phyloP scores from a whole-genome alignment of 1,140 invertebrate species.

The Euwallacea similis region DNA sequence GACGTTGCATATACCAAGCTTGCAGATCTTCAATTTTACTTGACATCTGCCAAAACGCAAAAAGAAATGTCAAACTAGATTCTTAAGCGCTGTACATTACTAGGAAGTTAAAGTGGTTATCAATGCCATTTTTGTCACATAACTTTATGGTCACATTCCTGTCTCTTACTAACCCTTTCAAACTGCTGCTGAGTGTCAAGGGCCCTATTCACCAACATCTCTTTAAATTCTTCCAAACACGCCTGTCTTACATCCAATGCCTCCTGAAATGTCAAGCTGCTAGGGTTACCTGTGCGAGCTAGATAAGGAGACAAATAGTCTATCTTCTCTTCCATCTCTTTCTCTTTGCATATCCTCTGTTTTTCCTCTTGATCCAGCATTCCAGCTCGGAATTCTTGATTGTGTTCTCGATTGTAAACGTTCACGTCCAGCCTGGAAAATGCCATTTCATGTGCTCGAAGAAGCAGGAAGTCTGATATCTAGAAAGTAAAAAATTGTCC shows the following conservation, averaged over 20 bases:
- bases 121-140: too few relatives aligned
- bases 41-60: conserved; percentile 29
- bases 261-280: conserved; percentile 49
- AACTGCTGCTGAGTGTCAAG: conserved; percentile 60
- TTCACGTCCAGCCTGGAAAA: conserved; percentile 57
- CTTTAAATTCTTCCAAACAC: conserved; percentile 62
- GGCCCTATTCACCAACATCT: conserved; percentile 55
- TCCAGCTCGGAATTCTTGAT: conserved; percentile 55
- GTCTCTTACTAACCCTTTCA: conserved; percentile 51
- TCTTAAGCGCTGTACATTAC: not conserved
- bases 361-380: conserved; percentile 51
- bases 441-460: conserved; percentile 54
- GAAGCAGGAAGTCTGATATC: conserved; percentile 53
- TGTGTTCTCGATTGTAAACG: conserved; percentile 60
- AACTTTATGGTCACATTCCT: not conserved
- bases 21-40: conserved; percentile 44
- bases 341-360: conserved; percentile 43
- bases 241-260: conserved; percentile 54
- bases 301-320: conserved; percentile 63
- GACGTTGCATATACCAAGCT: conserved; percentile 49
- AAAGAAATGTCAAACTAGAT: not conserved
- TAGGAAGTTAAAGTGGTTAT: too few relatives aligned
- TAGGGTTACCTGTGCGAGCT: conserved; percentile 55
- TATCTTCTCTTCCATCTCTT: conserved; percentile 48
- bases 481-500: conserved; percentile 17